These are phyloP conservation scores for Leistus spinibarbis DNA, from an alignment of 2,888 invertebrate species.

Conservation along the genomic window DNA sequence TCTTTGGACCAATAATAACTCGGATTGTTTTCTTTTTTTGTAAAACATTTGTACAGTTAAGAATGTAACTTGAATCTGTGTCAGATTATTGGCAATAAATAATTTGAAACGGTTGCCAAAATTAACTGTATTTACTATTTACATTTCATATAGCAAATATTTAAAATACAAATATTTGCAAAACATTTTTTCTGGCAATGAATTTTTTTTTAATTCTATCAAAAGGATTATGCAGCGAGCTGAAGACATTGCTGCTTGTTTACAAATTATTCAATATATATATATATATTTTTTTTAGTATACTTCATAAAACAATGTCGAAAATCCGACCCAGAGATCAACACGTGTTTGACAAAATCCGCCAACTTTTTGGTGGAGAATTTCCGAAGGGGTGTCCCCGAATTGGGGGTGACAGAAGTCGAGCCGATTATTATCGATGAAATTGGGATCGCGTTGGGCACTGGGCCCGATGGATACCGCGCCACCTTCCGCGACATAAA, in stretches of 20 bases:
- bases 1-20: too few relatives aligned
- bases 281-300: slow-evolving; percentile 56
- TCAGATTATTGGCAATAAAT: too few relatives aligned
- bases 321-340: slow-evolving; percentile 71
- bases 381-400: slow-evolving; percentile 76
- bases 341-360: slow-evolving; percentile 73
- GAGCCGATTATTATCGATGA: slow-evolving; percentile 85
- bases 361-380: slow-evolving; percentile 76
- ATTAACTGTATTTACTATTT: too few relatives aligned
- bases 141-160: too few relatives aligned
- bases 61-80: too few relatives aligned
- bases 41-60: too few relatives aligned
- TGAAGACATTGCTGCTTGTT: neutral
- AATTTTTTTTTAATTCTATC: too few relatives aligned
- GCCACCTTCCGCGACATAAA: slow-evolving; percentile 81
- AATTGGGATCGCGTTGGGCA: slow-evolving; percentile 78
- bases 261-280: neutral
- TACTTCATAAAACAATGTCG: slow-evolving; percentile 75
- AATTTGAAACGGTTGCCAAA: too few relatives aligned
- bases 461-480: slow-evolving; percentile 81
- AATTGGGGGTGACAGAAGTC: slow-evolving; percentile 72
- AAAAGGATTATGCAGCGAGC: neutral
- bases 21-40: too few relatives aligned
- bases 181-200: too few relatives aligned
- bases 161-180: too few relatives aligned